phyloP scores from a whole-genome alignment of 2,888 invertebrate genomes.

The Mythimna ferrago region DNA sequence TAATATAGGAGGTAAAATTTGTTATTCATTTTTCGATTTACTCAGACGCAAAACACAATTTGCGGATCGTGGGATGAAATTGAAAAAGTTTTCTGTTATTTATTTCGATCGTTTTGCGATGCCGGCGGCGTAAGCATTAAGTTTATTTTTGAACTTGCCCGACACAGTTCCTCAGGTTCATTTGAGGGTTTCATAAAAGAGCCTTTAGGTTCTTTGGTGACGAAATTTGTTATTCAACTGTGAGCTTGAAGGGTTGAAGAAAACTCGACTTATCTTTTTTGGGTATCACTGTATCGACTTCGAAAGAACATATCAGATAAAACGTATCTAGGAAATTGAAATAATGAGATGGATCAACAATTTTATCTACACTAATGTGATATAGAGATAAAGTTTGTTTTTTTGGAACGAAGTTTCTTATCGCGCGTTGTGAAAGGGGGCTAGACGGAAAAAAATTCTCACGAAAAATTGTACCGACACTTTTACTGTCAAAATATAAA shows the following conservation, averaged over 20 bases:
- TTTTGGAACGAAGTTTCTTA: too few species aligned
- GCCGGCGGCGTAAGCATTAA: conserved; percentile 79
- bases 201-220: conserved; percentile 25
- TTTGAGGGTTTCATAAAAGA: conserved; percentile 34
- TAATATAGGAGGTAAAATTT: conserved; percentile 84
- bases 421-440: too few species aligned
- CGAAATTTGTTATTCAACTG: conserved; percentile 19
- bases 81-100: conserved; percentile 90
- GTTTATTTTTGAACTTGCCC: conserved; percentile 82
- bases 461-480: too few species aligned
- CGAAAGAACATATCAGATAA: background rate
- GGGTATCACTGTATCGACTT: background rate
- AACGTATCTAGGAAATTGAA: background rate
- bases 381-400: too few species aligned
- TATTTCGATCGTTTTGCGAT: conserved; percentile 84
- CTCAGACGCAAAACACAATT: conserved; percentile 89
- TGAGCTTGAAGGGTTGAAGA: background rate
- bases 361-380: too few species aligned
- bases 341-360: background rate
- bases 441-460: too few species aligned
- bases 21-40: conserved; percentile 88
- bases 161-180: conserved; percentile 70
- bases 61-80: conserved; percentile 87
- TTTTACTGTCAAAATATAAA: too few species aligned
- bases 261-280: conserved; percentile 1